Evolutionary conservation across 2,888 invertebrate genomes (phyloP).

Genomic region (Ashinkailepas kermadecensis): DNA sequence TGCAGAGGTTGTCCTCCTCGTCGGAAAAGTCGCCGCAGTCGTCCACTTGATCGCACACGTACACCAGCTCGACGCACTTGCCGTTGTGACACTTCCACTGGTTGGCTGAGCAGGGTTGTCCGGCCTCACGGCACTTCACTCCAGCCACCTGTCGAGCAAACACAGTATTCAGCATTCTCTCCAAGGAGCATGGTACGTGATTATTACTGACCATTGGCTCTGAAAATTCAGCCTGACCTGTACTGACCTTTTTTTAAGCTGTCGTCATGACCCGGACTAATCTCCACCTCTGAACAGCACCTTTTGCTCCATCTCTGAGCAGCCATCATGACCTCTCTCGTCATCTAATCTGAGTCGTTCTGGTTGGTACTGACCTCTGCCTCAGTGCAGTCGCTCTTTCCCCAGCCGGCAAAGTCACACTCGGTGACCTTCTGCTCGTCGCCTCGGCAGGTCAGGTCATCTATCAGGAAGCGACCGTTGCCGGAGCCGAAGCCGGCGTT

Average conservation of each 20-base stretch:
- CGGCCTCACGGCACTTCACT: conserved; percentile 51
- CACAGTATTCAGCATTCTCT: no score
- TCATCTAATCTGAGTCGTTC: no score
- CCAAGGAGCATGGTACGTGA: no score
- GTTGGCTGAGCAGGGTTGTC: conserved; percentile 49
- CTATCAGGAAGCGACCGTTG: conserved; percentile 55
- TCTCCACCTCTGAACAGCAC: no score
- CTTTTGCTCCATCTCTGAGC: no score
- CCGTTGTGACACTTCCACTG: conserved; percentile 56
- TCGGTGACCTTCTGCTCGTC: conserved; percentile 58
- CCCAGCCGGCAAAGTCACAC: conserved; percentile 64
- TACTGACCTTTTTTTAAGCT: no score
- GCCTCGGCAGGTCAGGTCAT: conserved; percentile 59
- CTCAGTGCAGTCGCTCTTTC: conserved; percentile 59
- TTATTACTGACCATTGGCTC: no score
- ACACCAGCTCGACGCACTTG: conserved; percentile 54
- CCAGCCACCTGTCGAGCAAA: conserved; percentile 47
- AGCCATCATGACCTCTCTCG: no score
- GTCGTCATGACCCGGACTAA: no score
- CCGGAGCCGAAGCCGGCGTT: conserved; percentile 38
- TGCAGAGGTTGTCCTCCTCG: conserved; percentile 52
- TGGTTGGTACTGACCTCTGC: conserved; percentile 48
- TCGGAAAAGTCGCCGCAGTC: conserved; percentile 60
- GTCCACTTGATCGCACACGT: conserved; percentile 56
- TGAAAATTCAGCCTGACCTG: no score